Base-by-base conservation (phyloP, 2,888 invertebrate species). In the Mystacides longicornis region DNA sequence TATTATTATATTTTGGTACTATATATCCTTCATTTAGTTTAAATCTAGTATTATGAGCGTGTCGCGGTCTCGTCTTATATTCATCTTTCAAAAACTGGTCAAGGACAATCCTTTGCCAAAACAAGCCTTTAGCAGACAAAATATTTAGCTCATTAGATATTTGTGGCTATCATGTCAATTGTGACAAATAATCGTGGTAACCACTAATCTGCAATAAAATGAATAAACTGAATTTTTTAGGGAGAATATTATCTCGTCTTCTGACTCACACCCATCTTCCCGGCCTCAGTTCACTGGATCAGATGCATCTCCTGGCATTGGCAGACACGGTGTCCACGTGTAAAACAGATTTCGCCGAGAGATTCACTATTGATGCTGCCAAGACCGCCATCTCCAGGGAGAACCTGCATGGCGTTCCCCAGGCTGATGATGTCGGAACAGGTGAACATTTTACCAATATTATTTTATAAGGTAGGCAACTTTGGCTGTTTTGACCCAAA, bases 281-380 rank as follows among this genome's bases (percentile, higher is more conserved):
- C 1, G 98, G 97, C 0, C 74, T 97, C 37, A 94, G 93, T 2
- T 95, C 95, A 63, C 80, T 98, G 52, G 99, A 99, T 73, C 99
- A 99, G 73, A 99, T 99, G 98, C 99, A 99, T 72, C 79, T 99
- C 58, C 73, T 99, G n/a, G 99, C 99, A 1, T 72, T 99, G 58
- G 98, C 98, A 11, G 99, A 99, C 67, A 99, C 99, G 0, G 95
- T 99, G 0, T 90, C 94, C 0, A 93, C 93, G 0, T 93, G 93
- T 65, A 91, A 93, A 65, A 89, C 87, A 0, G 90, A 92, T 67
- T 86, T 92, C 65, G 90, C 92, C 0, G 92, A 93, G 67, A 78
- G 89, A 56, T 85, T 92, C 64, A 83, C 84, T 1, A 83, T 82
- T 21, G 84, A 83, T 65, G 54, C 59, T 14, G 83, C 85, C 1